A percentile compares a stretch with the other conserved stretches of the same genome.
Evolutionary conservation across 2,888 invertebrate species (phyloP).

Genomic region (Brassicogethes aeneus): DNA sequence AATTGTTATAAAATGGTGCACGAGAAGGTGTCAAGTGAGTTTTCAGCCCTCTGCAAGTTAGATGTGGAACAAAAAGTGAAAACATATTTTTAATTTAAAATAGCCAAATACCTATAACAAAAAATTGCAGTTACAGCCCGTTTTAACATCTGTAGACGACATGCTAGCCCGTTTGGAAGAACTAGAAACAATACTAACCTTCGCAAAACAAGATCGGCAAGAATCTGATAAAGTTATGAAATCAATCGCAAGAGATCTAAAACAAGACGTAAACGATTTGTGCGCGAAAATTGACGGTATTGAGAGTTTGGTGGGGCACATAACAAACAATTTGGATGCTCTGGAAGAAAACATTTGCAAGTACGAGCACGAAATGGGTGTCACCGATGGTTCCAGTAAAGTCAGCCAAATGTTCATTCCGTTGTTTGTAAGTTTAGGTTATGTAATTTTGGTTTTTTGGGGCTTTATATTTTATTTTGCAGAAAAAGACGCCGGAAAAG

Average conservation of each 20-base stretch:
- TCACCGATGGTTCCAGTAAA: slow-evolving; percentile 17
- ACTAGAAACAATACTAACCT: slow-evolving; percentile 27
- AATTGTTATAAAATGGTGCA: no score
- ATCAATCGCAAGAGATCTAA: slow-evolving; percentile 17
- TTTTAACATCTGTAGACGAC: slow-evolving; percentile 23
- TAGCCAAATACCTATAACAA: background rate
- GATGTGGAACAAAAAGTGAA: no score
- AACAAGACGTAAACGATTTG: slow-evolving; percentile 21
- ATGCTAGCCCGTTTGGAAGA: slow-evolving; percentile 30
- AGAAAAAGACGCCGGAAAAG: slow-evolving; percentile 24
- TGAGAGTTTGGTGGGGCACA: slow-evolving; percentile 23
- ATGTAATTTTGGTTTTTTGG: slow-evolving; percentile 2
- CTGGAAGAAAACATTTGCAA: slow-evolving; percentile 26
- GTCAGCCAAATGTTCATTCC: slow-evolving; percentile 29
- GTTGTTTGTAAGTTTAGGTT: slow-evolving; percentile 24
- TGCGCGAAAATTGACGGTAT: slow-evolving; percentile 26
- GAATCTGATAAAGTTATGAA: slow-evolving; percentile 22
- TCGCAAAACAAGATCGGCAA: slow-evolving; percentile 24
- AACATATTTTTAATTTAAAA: no score
- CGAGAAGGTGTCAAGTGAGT: no score
- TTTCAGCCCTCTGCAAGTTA: no score
- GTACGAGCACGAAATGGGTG: slow-evolving; percentile 22
- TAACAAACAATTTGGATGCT: slow-evolving; percentile 23
- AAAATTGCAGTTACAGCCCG: slow-evolving; percentile 20
- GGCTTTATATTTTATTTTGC: slow-evolving; percentile 12